Base-by-base conservation (phyloP, 2,888 invertebrate genomes). In the Lathronympha strigana region DNA sequence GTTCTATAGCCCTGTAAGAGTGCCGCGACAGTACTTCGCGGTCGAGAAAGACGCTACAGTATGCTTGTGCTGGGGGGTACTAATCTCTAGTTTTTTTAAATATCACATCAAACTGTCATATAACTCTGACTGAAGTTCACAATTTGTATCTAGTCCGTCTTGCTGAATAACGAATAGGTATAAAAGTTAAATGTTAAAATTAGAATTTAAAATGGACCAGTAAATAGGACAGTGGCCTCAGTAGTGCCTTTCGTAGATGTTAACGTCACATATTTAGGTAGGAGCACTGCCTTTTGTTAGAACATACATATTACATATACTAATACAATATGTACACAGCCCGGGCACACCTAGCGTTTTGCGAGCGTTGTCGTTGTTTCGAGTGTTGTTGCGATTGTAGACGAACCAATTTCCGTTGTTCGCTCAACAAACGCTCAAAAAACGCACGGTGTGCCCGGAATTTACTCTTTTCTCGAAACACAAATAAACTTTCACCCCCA, bases 171-270 rank as follows among this genome's bases (percentile, higher is more conserved):
- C 53, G 49, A 49, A 49, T 60, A 61, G 53, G 21, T 31, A 64
- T 71, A 69, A 54, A 64, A 53, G 51, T 64, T 62, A 64, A 60
- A 64, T 45, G 36, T 55, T 45, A 33, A 64, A 71, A 69, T 47
- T 68, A 60, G 70, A 40, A 60, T 67, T 63, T 79, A 80, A 83
- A 76, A 81, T 81, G 91, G 91, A 91, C 91, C 91, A 91, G 84
- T 83, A 76, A 68, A 76, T 86, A 88, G 85, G 78, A 87, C 82
- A 82, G 88, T 85, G 90, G 91, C 91, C 90, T 91, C 78, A 67
- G 88, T 91, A 90, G 91, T 91, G 91, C 91, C 91, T 91, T 89
- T 89, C n/a, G 28, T 66, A 66, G 47, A 1, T 13, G 45, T 60
- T 64, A 64, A 47, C 19, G 15, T 58, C 64, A 64, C 64, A 73